A percentile compares a stretch with the other conserved stretches of the same genome.
phyloP scores from a whole-genome alignment of 2,113 vertebrate species.

The Dasyornis broadbenti region DNA sequence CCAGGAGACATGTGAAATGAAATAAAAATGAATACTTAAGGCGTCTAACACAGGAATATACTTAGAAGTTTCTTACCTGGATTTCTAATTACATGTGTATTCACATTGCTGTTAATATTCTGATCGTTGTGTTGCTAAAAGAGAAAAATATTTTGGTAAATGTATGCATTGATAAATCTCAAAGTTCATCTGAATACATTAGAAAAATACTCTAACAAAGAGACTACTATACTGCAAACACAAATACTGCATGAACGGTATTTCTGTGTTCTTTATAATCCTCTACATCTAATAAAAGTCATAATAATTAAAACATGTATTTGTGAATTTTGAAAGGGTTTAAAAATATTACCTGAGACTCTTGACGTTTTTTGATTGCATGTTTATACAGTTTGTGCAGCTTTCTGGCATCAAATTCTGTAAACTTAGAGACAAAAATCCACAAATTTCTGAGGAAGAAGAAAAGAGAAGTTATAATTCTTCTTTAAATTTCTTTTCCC shows the following conservation, averaged over 20 bases:
- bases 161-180: not conserved
- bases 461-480: not conserved
- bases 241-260: not conserved
- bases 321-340: not conserved
- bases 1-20: not conserved
- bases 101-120: conserved; percentile 79
- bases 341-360: conserved; percentile 84
- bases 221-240: not conserved
- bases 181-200: not conserved
- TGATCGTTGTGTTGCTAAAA: conserved; percentile 85
- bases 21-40: not conserved
- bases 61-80: conserved; percentile 74
- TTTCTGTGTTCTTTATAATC: not conserved
- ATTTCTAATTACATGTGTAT: conserved; percentile 82
- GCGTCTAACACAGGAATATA: not conserved
- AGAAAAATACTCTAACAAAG: not conserved
- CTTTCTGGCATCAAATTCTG: conserved; percentile 97
- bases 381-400: conserved; percentile 97
- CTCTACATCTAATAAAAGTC: not conserved
- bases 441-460: conserved; percentile 86
- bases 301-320: not conserved
- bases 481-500: not conserved
- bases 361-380: conserved; percentile 96
- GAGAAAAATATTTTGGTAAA: not conserved
- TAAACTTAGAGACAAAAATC: conserved; percentile 99